Percentiles rank a stretch among this genome's conserved stretches.
Conservation (phyloP, 2,888 invertebrate genomes). For the Tetrapedia diversipes region DNA sequence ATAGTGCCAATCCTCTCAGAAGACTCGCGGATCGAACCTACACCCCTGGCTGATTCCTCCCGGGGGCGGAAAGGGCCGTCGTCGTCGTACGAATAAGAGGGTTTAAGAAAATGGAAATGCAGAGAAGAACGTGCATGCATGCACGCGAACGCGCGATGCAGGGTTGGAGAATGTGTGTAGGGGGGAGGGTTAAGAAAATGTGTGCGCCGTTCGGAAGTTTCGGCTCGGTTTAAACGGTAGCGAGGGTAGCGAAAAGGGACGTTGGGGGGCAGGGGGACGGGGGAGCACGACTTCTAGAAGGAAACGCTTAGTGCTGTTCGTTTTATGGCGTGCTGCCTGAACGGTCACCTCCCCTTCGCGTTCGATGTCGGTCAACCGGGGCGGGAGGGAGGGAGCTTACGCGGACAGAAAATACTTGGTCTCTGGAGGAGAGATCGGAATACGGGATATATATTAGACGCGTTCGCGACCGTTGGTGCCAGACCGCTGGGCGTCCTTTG, state of each 20-base stretch:
- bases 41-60: constrained; percentile 33
- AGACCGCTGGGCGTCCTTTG: constrained; percentile 31
- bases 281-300: constrained; percentile 46
- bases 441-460: constrained; percentile 29
- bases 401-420: constrained; percentile 71
- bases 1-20: constrained; percentile 70
- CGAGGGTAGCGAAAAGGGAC: constrained; percentile 15
- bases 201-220: constrained; percentile 28
- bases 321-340: constrained; percentile 73
- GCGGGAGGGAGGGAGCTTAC: too few relatives aligned
- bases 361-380: constrained; percentile 50
- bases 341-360: constrained; percentile 41
- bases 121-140: constrained; percentile 35
- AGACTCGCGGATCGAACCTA: constrained; percentile 46
- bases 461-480: constrained; percentile 20
- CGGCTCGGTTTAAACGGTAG: constrained; percentile 15
- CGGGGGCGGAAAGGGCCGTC: constrained; percentile 9
- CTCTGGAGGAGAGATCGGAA: constrained; percentile 49
- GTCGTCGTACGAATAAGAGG: constrained; percentile 46
- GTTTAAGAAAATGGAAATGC: constrained; percentile 67
- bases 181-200: background rate
- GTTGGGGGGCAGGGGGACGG: background rate
- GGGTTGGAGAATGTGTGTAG: background rate
- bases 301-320: constrained; percentile 64
- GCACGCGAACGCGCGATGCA: too few relatives aligned